Base-by-base conservation (phyloP, 2,888 invertebrate genomes). In the Drosophila recens region DNA sequence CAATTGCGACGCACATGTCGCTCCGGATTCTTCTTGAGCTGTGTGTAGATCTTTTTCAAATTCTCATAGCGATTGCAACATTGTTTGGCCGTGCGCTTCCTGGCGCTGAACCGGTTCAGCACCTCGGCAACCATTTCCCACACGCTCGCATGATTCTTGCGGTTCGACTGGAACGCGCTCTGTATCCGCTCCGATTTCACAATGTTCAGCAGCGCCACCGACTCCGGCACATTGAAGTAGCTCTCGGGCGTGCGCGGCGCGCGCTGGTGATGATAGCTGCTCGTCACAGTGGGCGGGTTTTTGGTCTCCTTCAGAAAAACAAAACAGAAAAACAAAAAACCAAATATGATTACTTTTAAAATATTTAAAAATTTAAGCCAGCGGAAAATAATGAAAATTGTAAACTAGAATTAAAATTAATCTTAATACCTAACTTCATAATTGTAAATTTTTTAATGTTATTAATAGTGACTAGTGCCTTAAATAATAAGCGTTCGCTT, bases 121-220 rank as follows among this genome's bases (percentile, higher is more conserved):
- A 92, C 92, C 67, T 91, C 92, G 38, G 92, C 92, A 3, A 92
- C 92, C 92, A 93, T 92, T 72, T 92, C 92, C 92, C 92, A 92
- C 0, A 92, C 92, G 59, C 93, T 93, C 17, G 92, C 92, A 84
- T 92, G 92, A 58, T 92, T 92, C 79, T 92, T 92, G 4, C 92
- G 90, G 66, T 92, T 92, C 53, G 93, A 92, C 52, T 92, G 93
- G 75, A 92, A 92, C 34, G 92, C 93, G 72, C 90, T 91, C 80
- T 92, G 92, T 45, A 92, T 93, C 4, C 92, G 85, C 75, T 92
- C 92, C 15, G 92, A 92, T 77, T 92, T 92, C 15, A 92, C 92
- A 45, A 92, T 92, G 57, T 92, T 92, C 27, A 92, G 75, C 49
- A 92, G 79, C 1, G 93, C 92, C 74, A 92, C 92, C 33, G 92